Base-by-base conservation (phyloP, 1,140 invertebrate genomes). In the Gonatopus flavifemur region DNA sequence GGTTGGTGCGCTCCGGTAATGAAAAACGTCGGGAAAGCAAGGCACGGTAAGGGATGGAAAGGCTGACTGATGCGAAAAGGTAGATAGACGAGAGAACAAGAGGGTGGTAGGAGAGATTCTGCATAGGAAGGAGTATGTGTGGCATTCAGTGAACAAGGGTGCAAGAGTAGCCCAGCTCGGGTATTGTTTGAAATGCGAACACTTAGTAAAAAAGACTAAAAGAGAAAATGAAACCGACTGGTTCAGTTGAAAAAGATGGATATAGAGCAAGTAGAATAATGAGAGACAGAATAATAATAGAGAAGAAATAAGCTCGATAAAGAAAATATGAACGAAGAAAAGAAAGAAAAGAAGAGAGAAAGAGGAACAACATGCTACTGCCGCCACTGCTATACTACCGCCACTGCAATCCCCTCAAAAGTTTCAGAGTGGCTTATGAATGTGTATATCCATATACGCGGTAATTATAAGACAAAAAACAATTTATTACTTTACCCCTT, bases 171-270 rank as follows among this genome's bases (percentile, higher is more conserved):
- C 60, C 48, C 20, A 38, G n/a, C n/a, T n/a, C 24, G 43, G 61
- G 52, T 51, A 66, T 64, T 66, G 63, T 66, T 66, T 59, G 59
- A 65, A 65, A 65, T 55, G 57, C 52, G 64, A 64, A 66, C 64
- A 64, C 59, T 66, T 65, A 55, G 56, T 55, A 53, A 57, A 50
- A 64, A 49, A 43, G 41, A 51, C 35, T 38, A 32, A 38, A 25
- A 24, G 44, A 35, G 40, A 44, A 35, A 47, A 46, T 45, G 45
- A 47, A 37, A 47, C 44, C 37, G 9, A 16, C 19, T n/a, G 33
- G 46, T 33, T 31, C 37, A 25, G 46, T 15, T 15, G 15, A 10
- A 21, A 33, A 25, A 43, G 6, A 18, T 8, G 20, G 13, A 30
- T 20, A 13, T 18, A 21, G 35, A 37, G 30, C 19, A n/a, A 13